phyloP scores from a whole-genome alignment of 2,888 invertebrate species.

The Agonopterix subpropinquella region DNA sequence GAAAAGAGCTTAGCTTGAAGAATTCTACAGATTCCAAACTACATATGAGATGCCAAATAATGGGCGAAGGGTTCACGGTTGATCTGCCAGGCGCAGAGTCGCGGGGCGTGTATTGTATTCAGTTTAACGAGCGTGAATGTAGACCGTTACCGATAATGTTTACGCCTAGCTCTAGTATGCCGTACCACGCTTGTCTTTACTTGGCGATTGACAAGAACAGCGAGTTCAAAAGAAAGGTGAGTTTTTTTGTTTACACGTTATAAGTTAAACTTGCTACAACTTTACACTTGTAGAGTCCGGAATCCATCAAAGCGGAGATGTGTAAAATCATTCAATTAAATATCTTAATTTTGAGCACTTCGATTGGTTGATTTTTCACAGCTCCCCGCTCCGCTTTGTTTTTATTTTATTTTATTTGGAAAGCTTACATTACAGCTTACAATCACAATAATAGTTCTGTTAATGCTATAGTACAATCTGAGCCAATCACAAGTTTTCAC shows the following conservation, averaged over 20 bases:
- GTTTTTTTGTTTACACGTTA: conserved; percentile 2
- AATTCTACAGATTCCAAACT: conserved; percentile 49
- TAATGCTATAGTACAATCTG: too few relatives aligned
- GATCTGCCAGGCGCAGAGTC: conserved; percentile 49
- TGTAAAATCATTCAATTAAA: not conserved
- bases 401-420: too few relatives aligned
- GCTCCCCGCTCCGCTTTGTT: too few relatives aligned
- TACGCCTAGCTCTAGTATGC: conserved; percentile 33
- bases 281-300: too few relatives aligned
- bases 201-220: conserved; percentile 50
- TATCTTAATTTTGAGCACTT: not conserved
- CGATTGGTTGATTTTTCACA: too few relatives aligned
- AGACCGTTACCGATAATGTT: conserved; percentile 48
- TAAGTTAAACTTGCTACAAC: too few relatives aligned
- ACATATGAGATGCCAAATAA: conserved; percentile 48
- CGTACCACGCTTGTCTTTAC: conserved; percentile 43
- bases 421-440: too few relatives aligned
- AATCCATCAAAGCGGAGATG: not conserved
- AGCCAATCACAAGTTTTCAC: too few relatives aligned
- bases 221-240: conserved; percentile 52
- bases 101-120: conserved; percentile 36
- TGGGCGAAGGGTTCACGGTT: conserved; percentile 57
- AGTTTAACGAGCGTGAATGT: conserved; percentile 50
- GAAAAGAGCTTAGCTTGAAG: conserved; percentile 59
- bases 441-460: too few relatives aligned